Evolutionary conservation across 2,113 vertebrate genomes (phyloP), one percentile per base, ranked within the genome.

Genomic region (Salvator merianae): DNA sequence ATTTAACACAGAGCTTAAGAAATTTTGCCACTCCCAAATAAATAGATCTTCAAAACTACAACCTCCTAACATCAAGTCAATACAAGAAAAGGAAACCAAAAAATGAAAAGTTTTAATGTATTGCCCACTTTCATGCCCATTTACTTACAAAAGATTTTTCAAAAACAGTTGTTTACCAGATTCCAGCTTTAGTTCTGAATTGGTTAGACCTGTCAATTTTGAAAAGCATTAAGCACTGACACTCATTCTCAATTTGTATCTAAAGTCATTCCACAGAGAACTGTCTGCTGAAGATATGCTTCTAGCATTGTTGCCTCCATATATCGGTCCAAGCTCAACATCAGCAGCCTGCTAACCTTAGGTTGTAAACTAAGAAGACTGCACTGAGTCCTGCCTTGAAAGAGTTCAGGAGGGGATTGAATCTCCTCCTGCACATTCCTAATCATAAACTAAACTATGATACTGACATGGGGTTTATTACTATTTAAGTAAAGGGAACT

Each of bases 21-120:
- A n/a, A n/a, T n/a, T n/a, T n/a, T 91, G 90, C 83, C 85, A 90
- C 75, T 92, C 68, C 83, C 86, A 43, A 90, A 40, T 90, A 90
- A 69, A 90, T 86, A 86, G 74, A 68, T 75, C 71, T 94, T 88
- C 87, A 89, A 93, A 92, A 94, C 50, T 90, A 36, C 40, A 87
- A 70, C 92, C 88, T 55, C 70, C 26, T 65, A 93, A 30, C 81
- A 90, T 32, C 87, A 47, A 91, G 34, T 90, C 1, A 88, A 89
- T 84, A 78, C 75, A 87, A 93, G 81, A 16, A 87, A 84, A 95
- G 81, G 47, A 82, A 47, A 76, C 90, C 38, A 73, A 73, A 74
- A 68, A 87, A 86, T 91, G 59, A 91, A 91, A 93, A 88, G 69
- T 72, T 62, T 88, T 81, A 89, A 83, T 24, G 70, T 43, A 4